Conservation (phyloP, 2,797 vertebrate species). For the Meda fulgida region DNA sequence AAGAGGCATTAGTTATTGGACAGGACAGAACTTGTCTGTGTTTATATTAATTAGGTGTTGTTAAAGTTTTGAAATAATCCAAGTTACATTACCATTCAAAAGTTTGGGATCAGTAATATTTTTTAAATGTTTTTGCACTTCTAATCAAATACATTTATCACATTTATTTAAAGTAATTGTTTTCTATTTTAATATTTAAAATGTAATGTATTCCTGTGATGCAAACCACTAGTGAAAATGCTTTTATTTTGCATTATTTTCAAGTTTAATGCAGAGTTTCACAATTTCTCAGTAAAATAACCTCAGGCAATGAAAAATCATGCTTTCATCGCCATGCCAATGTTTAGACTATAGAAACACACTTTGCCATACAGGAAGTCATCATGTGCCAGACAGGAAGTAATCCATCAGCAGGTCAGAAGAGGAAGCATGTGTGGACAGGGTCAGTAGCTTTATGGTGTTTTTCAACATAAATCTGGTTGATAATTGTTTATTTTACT, state of each 20-base stretch:
- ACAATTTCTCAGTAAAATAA: conserved; percentile 52
- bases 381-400: conserved; percentile 84
- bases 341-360: conserved; percentile 61
- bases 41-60: conserved; percentile 5
- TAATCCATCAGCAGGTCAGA: conserved; percentile 73
- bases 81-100: background rate
- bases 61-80: background rate
- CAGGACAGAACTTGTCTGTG: conserved; percentile 22
- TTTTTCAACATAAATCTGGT: conserved; percentile 32
- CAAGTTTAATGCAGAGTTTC: background rate
- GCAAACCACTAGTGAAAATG: background rate
- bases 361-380: conserved; percentile 40
- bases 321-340: conserved; percentile 80
- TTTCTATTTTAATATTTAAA: background rate
- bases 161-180: too few relatives aligned
- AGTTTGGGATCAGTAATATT: background rate
- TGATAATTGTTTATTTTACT: conserved; percentile 14
- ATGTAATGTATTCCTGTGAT: background rate
- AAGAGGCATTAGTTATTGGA: conserved; percentile 21
- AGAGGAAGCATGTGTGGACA: conserved; percentile 18
- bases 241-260: background rate
- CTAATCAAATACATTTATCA: too few relatives aligned
- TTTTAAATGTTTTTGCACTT: background rate
- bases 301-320: conserved; percentile 10
- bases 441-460: conserved; percentile 45